Base-by-base conservation (phyloP, 1,140 invertebrate species). In the Proctacanthus coquilletti region DNA sequence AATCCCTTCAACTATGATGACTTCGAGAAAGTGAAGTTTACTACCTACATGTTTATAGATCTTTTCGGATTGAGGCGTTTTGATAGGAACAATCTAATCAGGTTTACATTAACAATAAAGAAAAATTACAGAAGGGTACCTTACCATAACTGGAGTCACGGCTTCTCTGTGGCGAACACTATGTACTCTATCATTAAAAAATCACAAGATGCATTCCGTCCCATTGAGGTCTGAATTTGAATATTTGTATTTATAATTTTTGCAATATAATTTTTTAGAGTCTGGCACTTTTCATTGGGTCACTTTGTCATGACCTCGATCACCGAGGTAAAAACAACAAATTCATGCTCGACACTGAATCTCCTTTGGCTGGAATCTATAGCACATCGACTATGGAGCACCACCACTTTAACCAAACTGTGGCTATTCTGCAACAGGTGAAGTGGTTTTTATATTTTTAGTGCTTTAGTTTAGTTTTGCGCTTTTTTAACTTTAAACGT, bases 91-190 rank as follows among this genome's bases (percentile, higher is more conserved):
- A 70, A 69, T 33, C 55, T 87, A 23, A 69, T 78, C 17, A 61
- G 74, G 36, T 88, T 88, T 51, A 72, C 75, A 5, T 51, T 89
- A 38, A 88, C 84, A 0, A 81, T 87, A 0, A 70, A 72, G 49
- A 87, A 84, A 51, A 88, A 87, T 60, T 88, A 88, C 53, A 62
- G 84, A 17, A 64, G 72, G 19, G 81, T 87, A 0, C 77, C 79
- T 0, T 85, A 86, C 51, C 84, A 88, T 56, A 88, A 88, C 59
- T 88, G 84, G 75, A 74, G 75, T 13, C 84, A 88, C 51, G 84
- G 80, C 1, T 88, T 85, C 66, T 75, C 78, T 4, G 84, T 88
- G 1, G 82, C 83, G 2, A 83, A 88, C 53, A 72, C 77, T 9
- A 82, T 84, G 71, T 87, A 80, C 49, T 71, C 73, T 13, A 75